Percentiles rank a stretch among this genome's conserved stretches.
Evolutionary conservation across 1,140 invertebrate species (phyloP).

Genomic region (Drosophila truncata): DNA sequence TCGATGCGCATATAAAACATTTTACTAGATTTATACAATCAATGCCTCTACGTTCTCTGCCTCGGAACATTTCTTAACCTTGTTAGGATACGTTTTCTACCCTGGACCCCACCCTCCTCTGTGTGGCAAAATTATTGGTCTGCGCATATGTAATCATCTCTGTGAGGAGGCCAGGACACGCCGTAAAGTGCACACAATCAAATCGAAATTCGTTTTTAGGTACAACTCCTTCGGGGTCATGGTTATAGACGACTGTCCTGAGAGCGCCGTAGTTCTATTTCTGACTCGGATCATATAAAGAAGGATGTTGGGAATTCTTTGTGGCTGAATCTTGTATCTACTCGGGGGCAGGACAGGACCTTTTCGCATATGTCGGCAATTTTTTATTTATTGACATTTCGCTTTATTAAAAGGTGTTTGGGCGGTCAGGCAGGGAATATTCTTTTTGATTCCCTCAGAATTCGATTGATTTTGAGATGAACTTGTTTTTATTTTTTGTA

Average conservation of each 20-base stretch:
- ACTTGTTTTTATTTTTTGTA: neutral
- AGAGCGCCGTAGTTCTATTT: neutral
- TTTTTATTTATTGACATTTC: slow-evolving; percentile 72
- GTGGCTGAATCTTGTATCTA: neutral
- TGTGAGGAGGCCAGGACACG: slow-evolving; percentile 50
- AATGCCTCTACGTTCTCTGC: slow-evolving; percentile 55
- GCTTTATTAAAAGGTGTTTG: slow-evolving; percentile 75
- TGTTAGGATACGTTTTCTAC: slow-evolving; percentile 66
- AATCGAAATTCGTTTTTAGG: slow-evolving; percentile 79
- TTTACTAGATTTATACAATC: slow-evolving; percentile 81
- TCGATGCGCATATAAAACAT: slow-evolving; percentile 77
- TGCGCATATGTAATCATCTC: slow-evolving; percentile 81
- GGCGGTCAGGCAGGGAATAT: slow-evolving; percentile 8
- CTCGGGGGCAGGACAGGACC: slow-evolving; percentile 17
- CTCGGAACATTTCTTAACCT: slow-evolving; percentile 73
- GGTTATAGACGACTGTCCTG: slow-evolving; percentile 24
- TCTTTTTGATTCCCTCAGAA: neutral
- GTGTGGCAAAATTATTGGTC: slow-evolving; percentile 74
- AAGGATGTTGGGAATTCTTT: slow-evolving; percentile 6
- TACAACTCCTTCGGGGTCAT: slow-evolving; percentile 35
- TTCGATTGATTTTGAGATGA: neutral
- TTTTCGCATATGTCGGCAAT: slow-evolving; percentile 78
- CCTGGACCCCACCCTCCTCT: slow-evolving; percentile 5
- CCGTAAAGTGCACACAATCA: slow-evolving; percentile 82
- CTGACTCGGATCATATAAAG: neutral